Evolutionary conservation across 64 coral and sea anemone species (phyloP).

Genomic region (Actinia tenebrosa): DNA sequence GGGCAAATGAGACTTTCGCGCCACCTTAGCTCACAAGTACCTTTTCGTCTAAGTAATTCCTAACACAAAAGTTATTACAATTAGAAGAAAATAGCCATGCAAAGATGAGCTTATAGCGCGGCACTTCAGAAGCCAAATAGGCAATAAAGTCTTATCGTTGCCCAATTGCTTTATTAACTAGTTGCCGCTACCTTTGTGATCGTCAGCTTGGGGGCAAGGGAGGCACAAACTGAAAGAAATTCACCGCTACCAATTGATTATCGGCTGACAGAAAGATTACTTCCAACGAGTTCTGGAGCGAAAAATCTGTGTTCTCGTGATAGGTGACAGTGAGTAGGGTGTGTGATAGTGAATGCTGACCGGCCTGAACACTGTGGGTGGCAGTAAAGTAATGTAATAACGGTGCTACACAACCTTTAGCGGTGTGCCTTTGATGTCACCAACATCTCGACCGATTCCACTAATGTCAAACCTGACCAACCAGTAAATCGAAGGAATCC

Average conservation of each 20-base stretch:
- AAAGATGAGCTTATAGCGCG: constrained; percentile 20
- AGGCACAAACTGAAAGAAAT: neutral
- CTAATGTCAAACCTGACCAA: constrained; percentile 8
- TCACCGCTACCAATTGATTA: constrained; percentile 10
- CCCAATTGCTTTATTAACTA: constrained; percentile 18
- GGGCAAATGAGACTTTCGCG: neutral
- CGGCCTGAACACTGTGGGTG: neutral
- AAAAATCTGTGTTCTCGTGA: neutral
- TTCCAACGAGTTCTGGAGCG: neutral
- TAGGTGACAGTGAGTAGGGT: neutral
- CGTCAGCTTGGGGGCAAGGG: constrained; percentile 14
- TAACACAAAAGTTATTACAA: constrained; percentile 14
- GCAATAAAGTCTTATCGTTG: constrained; percentile 23
- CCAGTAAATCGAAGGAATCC: neutral
- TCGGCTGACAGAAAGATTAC: neutral
- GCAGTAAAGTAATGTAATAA: neutral
- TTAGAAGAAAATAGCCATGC: constrained; percentile 12
- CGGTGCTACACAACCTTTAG: neutral
- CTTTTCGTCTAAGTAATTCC: neutral
- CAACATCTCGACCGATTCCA: neutral
- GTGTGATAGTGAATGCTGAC: neutral
- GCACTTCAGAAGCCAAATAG: constrained; percentile 26
- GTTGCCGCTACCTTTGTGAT: constrained; percentile 17
- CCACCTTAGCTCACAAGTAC: neutral
- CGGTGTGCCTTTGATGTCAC: constrained; percentile 3